These are phyloP conservation scores for Apis cerana DNA, from an alignment of 1,140 invertebrate genomes.

Conservation along the genomic window DNA sequence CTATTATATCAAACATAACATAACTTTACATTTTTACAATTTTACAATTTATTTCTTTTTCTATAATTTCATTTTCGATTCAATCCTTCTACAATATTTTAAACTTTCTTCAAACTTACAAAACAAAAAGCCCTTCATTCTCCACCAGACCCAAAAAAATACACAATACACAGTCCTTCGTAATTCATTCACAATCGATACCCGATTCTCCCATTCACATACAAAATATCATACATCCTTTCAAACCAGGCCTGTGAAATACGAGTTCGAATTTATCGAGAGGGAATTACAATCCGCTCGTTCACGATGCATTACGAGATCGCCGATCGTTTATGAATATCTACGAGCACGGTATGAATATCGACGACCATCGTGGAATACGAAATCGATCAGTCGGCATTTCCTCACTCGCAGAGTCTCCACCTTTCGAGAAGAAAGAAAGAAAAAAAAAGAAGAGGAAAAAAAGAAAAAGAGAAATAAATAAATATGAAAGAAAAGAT, in stretches of 20 bases:
- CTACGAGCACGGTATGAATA: conserved; percentile 13
- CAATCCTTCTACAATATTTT: no score
- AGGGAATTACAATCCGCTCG: background rate
- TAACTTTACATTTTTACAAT: background rate
- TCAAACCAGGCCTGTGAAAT: conserved; percentile 2
- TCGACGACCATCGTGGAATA: conserved; percentile 41
- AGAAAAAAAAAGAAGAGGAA: background rate
- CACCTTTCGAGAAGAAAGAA: no score
- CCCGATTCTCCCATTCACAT: conserved; percentile 9
- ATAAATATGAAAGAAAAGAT: conserved; percentile 50
- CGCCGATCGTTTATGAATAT: conserved; percentile 46
- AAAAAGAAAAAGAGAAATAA: background rate
- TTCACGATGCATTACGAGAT: conserved; percentile 42
- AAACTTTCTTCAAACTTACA: no score
- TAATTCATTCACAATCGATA: conserved; percentile 19
- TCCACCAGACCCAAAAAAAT: background rate
- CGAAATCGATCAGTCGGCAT: conserved; percentile 16
- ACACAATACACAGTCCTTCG: background rate
- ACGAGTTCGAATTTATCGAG: conserved; percentile 23
- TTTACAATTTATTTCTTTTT: no score
- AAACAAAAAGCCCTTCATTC: background rate
- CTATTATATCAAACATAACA: conserved; percentile 2
- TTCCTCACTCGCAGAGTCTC: conserved; percentile 14
- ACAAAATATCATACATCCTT: background rate
- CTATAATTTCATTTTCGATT: no score